Conservation (phyloP, 2,113 vertebrate genomes). For the Numenius arquata region DNA sequence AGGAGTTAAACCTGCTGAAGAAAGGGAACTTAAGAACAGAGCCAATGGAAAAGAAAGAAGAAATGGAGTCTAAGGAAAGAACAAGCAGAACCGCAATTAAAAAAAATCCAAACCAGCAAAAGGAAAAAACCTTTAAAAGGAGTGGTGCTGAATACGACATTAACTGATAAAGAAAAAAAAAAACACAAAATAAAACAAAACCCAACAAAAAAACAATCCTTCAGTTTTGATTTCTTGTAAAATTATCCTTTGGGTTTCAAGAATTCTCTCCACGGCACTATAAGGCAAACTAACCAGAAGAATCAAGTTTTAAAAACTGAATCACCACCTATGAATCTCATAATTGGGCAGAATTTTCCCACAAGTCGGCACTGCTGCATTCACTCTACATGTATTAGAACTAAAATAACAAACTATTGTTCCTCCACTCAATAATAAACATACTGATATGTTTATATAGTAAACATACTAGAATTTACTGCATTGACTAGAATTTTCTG, state of each 20-base stretch:
- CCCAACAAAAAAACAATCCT: neutral
- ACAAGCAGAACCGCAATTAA: neutral
- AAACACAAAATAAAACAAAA: neutral
- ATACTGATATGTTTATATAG: no score
- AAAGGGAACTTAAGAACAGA: neutral
- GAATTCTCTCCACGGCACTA: neutral
- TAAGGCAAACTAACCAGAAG: neutral
- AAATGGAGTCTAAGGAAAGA: neutral
- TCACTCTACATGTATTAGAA: neutral
- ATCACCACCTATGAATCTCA: neutral
- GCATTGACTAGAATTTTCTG: neutral
- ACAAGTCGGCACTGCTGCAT: neutral
- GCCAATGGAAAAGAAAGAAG: neutral
- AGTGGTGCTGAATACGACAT: neutral
- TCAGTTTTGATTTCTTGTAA: neutral
- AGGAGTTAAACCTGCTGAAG: neutral
- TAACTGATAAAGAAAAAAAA: neutral
- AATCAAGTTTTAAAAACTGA: neutral
- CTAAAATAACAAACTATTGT: neutral
- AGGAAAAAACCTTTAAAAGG: neutral
- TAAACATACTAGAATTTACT: neutral
- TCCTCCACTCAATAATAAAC: neutral
- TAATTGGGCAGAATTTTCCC: neutral
- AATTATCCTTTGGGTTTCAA: neutral
- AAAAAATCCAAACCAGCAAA: neutral